A percentile compares a stretch with the other conserved stretches of the same genome.
phyloP scores from a whole-genome alignment of 2,888 invertebrate species.

The Eupithecia exiguata region DNA sequence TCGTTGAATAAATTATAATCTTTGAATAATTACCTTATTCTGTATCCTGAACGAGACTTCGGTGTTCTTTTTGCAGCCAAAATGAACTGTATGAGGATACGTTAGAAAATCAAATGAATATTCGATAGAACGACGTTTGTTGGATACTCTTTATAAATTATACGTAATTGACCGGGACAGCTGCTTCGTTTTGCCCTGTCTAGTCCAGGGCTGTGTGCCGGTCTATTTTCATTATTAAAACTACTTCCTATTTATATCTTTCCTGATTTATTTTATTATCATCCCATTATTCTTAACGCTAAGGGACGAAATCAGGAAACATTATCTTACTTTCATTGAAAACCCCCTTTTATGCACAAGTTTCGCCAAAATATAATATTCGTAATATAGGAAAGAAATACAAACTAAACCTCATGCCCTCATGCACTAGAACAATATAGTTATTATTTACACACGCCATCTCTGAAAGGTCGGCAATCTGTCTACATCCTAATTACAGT shows the following conservation, averaged over 20 bases:
- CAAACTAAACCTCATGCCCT: slow-evolving; percentile 17
- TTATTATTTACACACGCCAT: slow-evolving; percentile 29
- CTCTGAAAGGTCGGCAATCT: slow-evolving; percentile 20
- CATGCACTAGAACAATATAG: slow-evolving; percentile 5
- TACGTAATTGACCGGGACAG: not conserved
- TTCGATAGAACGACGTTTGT: not conserved
- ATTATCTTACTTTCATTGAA: not conserved
- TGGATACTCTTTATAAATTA: not conserved
- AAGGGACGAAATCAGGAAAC: too few species aligned
- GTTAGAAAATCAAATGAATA: not conserved
- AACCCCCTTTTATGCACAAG: not conserved
- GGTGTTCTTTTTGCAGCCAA: slow-evolving; percentile 5
- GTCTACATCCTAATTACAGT: slow-evolving; percentile 33
- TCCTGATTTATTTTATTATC: not conserved
- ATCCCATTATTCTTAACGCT: not conserved
- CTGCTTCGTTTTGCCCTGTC: not conserved
- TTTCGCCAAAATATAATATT: not conserved
- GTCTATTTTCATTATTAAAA: not conserved
- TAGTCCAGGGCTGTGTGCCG: not conserved
- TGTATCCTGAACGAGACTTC: slow-evolving; percentile 26
- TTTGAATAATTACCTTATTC: slow-evolving; percentile 37
- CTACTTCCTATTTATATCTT: not conserved
- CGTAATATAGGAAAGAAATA: not conserved
- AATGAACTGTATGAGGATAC: not conserved
- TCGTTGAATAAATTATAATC: slow-evolving; percentile 39